Base-by-base conservation (phyloP, 1,140 invertebrate genomes). In the Drosophila seguyi region DNA sequence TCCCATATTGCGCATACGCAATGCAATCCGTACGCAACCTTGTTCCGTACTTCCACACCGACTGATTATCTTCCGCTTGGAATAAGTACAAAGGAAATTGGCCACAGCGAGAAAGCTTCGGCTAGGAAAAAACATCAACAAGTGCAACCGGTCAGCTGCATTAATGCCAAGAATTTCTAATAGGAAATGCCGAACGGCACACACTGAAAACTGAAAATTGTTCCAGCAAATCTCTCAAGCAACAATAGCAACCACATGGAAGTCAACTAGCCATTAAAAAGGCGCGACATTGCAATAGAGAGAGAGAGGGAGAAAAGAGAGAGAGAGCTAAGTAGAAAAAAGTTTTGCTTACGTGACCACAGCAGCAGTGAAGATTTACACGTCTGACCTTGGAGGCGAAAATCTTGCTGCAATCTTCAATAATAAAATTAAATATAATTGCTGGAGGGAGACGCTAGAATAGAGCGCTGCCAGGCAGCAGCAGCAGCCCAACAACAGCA, bases 351-450 rank as follows among this genome's bases (percentile, higher is more conserved):
- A 87, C 84, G 84, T 87, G 84, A 87, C 74, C 73, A 76, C 41
- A 66, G 60, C 44, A 61, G 41, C 75, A 78, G 75, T 71, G 75
- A 88, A 88, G 84, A 87, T 87, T 88, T 88, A 88, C 85, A 88
- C 74, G 85, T 76, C 81, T 88, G 85, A 88, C 85, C 85, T 88
- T 88, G 85, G 63, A 65, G 66, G 81, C 85, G 85, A 88, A 88
- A 88, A 88, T 90, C 85, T 88, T 77, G 74, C 81, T 88, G 81
- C 85, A 88, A 90, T 88, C 85, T 88, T 88, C 85, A 88, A 88
- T 88, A 88, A 90, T 88, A 88, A 88, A 88, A 88, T 88, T 88
- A 88, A 88, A 90, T 88, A 88, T 88, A 88, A 88, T 88, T 88
- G 78, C 85, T 63, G 61, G 55, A 75, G 61, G 74, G 69, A 82